phyloP scores from a whole-genome alignment of 2,888 invertebrate species.

The Cancer borealis region DNA sequence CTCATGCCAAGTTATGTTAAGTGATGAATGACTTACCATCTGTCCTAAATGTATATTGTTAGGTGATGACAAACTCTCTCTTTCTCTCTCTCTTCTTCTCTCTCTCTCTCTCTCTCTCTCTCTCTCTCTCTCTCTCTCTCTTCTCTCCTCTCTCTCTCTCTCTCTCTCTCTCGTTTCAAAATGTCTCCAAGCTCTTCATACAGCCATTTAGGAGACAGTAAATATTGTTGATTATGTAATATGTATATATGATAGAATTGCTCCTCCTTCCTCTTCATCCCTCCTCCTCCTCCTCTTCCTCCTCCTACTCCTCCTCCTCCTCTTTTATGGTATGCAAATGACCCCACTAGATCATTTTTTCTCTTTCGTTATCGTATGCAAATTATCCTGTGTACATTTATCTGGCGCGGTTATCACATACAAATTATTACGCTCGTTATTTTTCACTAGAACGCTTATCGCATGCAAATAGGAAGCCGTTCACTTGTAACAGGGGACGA shows the following conservation, averaged over 20 bases:
- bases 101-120: slow-evolving; percentile 60
- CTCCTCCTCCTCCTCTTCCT: slow-evolving; percentile 37
- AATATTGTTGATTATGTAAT: background rate
- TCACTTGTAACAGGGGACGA: background rate
- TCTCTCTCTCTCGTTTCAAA: background rate
- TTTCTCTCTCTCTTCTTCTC: slow-evolving; percentile 48
- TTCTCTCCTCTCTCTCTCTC: slow-evolving; percentile 25
- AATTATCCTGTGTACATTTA: background rate
- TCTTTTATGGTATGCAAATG: slow-evolving; percentile 4
- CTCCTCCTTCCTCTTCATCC: background rate
- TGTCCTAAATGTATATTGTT: background rate
- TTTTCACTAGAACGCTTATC: slow-evolving; percentile 2
- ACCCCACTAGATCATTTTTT: background rate
- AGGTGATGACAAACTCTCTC: slow-evolving; percentile 7
- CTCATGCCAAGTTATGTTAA: background rate
- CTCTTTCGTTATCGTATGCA: background rate
- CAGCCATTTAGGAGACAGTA: background rate
- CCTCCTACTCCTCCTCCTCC: background rate
- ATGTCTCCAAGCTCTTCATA: background rate
- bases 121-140: slow-evolving; percentile 49
- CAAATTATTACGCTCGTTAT: slow-evolving; percentile 33
- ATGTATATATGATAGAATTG: background rate
- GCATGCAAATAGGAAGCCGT: background rate
- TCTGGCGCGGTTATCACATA: background rate
- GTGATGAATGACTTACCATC: background rate